These are phyloP conservation scores for Amphiura filiformis DNA, from an alignment of 35 echinoderm and acorn worm species.

Conservation along the genomic window DNA sequence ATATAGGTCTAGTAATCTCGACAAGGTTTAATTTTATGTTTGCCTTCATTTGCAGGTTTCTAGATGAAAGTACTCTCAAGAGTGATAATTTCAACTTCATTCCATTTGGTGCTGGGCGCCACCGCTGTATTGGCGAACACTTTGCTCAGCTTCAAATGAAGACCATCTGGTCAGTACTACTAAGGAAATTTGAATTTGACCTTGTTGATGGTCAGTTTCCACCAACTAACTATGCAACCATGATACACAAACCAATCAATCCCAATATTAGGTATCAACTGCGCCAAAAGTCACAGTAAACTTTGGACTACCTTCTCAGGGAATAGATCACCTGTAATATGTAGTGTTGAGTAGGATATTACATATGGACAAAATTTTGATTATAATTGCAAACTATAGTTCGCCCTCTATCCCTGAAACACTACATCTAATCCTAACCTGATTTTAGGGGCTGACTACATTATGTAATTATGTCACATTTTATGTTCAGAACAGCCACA, in stretches of 20 bases:
- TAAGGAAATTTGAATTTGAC: slow-evolving; percentile 60
- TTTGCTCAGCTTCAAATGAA: slow-evolving; percentile 81
- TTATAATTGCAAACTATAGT: too few species aligned
- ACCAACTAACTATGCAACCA: slow-evolving; percentile 52
- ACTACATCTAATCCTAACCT: too few species aligned
- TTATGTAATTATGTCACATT: too few species aligned
- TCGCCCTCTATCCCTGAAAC: too few species aligned
- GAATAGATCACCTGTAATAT: neutral
- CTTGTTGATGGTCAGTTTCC: slow-evolving; percentile 70
- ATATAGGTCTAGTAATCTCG: too few species aligned
- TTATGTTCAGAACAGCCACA: too few species aligned
- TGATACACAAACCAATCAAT: slow-evolving; percentile 64
- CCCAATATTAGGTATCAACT: slow-evolving; percentile 52
- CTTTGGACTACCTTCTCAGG: too few species aligned
- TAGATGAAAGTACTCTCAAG: slow-evolving; percentile 56
- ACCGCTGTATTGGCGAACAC: slow-evolving; percentile 75
- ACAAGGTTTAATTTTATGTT: neutral
- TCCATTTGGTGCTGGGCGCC: slow-evolving; percentile 71
- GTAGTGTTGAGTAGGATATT: too few species aligned
- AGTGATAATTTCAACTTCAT: slow-evolving; percentile 79
- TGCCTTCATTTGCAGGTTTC: slow-evolving; percentile 26
- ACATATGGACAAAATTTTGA: too few species aligned
- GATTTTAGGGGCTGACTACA: too few species aligned
- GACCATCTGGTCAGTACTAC: slow-evolving; percentile 70
- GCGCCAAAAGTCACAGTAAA: neutral